phyloP scores from a whole-genome alignment of 2,888 invertebrate genomes.

The Andrena marginata region DNA sequence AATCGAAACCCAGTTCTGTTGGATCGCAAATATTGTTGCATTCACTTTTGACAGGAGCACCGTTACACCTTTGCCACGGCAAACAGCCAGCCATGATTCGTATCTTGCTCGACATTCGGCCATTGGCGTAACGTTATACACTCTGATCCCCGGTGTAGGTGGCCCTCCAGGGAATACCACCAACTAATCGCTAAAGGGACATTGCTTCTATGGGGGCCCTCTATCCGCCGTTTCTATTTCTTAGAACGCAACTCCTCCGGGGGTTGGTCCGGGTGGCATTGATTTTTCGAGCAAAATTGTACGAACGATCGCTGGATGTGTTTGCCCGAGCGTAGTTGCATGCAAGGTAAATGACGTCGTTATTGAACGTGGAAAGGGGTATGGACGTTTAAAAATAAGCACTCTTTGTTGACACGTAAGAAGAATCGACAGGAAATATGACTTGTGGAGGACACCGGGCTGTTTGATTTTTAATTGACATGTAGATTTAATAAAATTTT shows the following conservation, averaged over 20 bases:
- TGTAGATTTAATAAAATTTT: too few relatives aligned
- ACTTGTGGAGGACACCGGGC: too few relatives aligned
- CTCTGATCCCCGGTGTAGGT: constrained; percentile 51
- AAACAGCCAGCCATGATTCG: constrained; percentile 51
- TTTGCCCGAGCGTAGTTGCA: constrained; percentile 6
- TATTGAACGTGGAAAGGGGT: too few relatives aligned
- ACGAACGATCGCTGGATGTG: constrained; percentile 18
- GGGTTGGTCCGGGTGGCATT: background rate
- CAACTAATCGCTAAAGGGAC: background rate
- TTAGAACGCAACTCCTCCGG: background rate
- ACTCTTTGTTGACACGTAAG: too few relatives aligned
- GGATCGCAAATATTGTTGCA: constrained; percentile 57
- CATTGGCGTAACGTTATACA: constrained; percentile 59
- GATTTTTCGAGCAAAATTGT: background rate
- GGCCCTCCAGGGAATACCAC: background rate
- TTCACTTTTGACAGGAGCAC: constrained; percentile 59
- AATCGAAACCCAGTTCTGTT: constrained; percentile 55
- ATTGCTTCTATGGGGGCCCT: background rate
- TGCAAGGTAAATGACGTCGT: background rate
- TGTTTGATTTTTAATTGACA: too few relatives aligned
- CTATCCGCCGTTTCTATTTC: background rate
- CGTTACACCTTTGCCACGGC: constrained; percentile 49
- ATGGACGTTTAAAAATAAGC: too few relatives aligned
- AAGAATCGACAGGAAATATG: too few relatives aligned
- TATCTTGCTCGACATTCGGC: constrained; percentile 58